Evolutionary conservation across 2,113 vertebrate genomes (phyloP).

Genomic region (Galbula dea): DNA sequence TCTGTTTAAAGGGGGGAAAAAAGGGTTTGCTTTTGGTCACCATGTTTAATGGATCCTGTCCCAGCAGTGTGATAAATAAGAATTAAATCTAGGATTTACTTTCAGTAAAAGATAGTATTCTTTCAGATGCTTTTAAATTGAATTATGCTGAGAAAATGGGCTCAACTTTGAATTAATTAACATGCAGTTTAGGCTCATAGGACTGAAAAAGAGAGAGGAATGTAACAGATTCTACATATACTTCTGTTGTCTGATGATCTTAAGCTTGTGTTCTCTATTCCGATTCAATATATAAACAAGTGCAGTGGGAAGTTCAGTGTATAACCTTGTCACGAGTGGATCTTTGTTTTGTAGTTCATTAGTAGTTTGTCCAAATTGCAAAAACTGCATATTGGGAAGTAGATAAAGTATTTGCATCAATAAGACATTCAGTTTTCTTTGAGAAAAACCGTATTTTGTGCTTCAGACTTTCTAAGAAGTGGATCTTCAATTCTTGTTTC

Average conservation of each 20-base stretch:
- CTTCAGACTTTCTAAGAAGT: not conserved
- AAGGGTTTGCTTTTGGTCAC: not conserved
- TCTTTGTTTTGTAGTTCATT: not conserved
- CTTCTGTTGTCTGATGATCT: not conserved
- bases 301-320: not conserved
- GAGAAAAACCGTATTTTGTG: not conserved
- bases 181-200: not conserved
- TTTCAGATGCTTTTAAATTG: slow-evolving; percentile 63
- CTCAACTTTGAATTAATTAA: not conserved
- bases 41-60: not conserved
- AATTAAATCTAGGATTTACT: slow-evolving; percentile 20
- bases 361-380: not conserved
- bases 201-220: slow-evolving; percentile 4
- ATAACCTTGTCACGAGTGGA: not conserved
- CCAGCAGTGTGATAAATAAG: slow-evolving; percentile 40
- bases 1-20: not conserved
- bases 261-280: not conserved
- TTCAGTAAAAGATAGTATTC: slow-evolving; percentile 9
- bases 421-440: not conserved
- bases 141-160: slow-evolving; percentile 27
- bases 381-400: not conserved
- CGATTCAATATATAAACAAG: not conserved
- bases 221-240: not conserved
- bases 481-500: not conserved
- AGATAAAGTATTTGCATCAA: not conserved